Evolutionary conservation across 1,140 invertebrate genomes (phyloP).

Genomic region (Lepidostoma basale): DNA sequence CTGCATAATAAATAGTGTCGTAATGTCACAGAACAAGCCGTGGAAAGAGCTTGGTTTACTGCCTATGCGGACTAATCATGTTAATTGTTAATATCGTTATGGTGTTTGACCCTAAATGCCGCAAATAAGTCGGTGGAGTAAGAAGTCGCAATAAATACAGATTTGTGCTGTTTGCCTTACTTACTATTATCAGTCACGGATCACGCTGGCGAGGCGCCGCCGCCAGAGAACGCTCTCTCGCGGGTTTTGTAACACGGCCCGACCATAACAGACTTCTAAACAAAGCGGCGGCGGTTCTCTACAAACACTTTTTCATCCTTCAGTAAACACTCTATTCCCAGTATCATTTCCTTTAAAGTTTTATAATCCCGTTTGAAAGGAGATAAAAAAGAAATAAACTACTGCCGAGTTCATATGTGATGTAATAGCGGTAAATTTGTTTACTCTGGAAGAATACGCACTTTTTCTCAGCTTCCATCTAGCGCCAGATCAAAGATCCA

Average conservation of each 20-base stretch:
- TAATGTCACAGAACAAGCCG: too few relatives aligned
- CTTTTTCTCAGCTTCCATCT: slow-evolving; percentile 12
- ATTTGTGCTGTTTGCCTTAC: too few relatives aligned
- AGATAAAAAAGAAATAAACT: slow-evolving; percentile 45
- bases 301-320: slow-evolving; percentile 38
- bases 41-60: too few relatives aligned
- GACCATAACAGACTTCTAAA: slow-evolving; percentile 20
- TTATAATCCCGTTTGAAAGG: slow-evolving; percentile 44
- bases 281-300: slow-evolving; percentile 34
- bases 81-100: too few relatives aligned
- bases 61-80: too few relatives aligned
- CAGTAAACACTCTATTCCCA: slow-evolving; percentile 45
- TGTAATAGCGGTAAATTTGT: slow-evolving; percentile 29
- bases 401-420: slow-evolving; percentile 38
- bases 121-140: too few relatives aligned
- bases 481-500: slow-evolving; percentile 34
- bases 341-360: slow-evolving; percentile 47
- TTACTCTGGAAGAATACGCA: slow-evolving; percentile 30
- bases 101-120: too few relatives aligned
- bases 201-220: too few relatives aligned
- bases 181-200: too few relatives aligned
- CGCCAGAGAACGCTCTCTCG: too few relatives aligned
- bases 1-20: too few relatives aligned
- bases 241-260: not conserved
- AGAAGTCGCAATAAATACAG: too few relatives aligned